Evolutionary conservation across 2,888 invertebrate species (phyloP).

Genomic region (Watsonalla cultraria): DNA sequence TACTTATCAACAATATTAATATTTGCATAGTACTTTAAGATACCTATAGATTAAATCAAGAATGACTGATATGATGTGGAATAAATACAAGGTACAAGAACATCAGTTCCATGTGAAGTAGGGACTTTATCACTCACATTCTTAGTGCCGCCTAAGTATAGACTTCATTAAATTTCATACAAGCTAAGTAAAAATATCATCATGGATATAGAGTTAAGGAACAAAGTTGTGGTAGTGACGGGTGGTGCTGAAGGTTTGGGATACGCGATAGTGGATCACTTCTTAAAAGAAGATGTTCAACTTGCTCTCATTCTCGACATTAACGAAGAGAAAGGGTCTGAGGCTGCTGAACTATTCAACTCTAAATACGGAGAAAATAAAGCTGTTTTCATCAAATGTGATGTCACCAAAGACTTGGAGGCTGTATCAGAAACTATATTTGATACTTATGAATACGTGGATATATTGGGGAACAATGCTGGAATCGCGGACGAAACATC

Average conservation of each 20-base stretch:
- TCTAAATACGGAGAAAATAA: conserved; percentile 56
- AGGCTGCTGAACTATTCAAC: conserved; percentile 45
- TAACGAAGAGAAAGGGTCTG: conserved; percentile 32
- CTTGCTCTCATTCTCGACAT: conserved; percentile 27
- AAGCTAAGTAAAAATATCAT: not conserved
- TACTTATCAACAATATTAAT: too few relatives aligned
- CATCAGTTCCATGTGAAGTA: too few relatives aligned
- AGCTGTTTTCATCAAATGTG: conserved; percentile 59
- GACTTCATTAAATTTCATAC: not conserved
- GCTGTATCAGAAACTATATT: conserved; percentile 33
- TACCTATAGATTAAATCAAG: too few relatives aligned
- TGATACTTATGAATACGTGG: conserved; percentile 34
- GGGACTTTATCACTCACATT: too few relatives aligned
- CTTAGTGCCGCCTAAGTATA: too few relatives aligned
- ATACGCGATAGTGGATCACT: conserved; percentile 52
- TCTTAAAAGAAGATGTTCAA: conserved; percentile 53
- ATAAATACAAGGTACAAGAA: too few relatives aligned
- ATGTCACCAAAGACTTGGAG: conserved; percentile 64
- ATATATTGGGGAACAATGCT: conserved; percentile 55
- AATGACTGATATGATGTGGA: too few relatives aligned
- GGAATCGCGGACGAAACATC: conserved; percentile 29
- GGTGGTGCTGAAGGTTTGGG: conserved; percentile 77
- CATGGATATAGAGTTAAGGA: conserved; percentile 23
- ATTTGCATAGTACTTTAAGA: too few relatives aligned
- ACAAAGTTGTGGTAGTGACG: conserved; percentile 50